Conservation (phyloP, 2,113 vertebrate genomes). For the Peucedramus taeniatus region DNA sequence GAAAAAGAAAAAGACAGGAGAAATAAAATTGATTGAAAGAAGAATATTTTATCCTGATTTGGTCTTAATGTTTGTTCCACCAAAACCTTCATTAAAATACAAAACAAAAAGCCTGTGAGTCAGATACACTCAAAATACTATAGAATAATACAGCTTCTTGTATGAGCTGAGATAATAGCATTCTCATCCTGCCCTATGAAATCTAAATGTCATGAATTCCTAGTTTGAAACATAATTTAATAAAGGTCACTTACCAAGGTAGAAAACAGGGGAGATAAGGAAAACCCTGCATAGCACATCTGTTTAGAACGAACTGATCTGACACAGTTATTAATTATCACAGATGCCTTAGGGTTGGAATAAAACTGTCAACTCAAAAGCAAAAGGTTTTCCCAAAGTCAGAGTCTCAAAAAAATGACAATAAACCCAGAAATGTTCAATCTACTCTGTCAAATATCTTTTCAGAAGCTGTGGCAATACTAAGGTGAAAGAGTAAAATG, state of each 20-base stretch:
- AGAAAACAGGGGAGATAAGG: conserved; percentile 16
- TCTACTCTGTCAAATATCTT: not conserved
- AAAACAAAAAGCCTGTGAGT: not conserved
- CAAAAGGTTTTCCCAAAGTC: conserved; percentile 4
- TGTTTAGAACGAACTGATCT: conserved; percentile 14
- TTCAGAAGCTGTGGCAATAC: not conserved
- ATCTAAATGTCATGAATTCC: conserved; percentile 31
- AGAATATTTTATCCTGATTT: not conserved
- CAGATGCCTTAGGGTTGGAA: conserved; percentile 28
- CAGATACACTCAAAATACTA: not conserved
- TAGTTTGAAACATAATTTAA: conserved; percentile 36
- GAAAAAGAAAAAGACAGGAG: not conserved
- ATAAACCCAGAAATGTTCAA: not conserved
- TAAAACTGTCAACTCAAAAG: conserved; percentile 26
- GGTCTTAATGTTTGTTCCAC: not conserved
- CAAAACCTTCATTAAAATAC: not conserved
- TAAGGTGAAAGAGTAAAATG: not conserved
- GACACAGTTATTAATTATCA: conserved; percentile 59
- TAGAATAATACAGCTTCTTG: not conserved
- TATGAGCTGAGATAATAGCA: not conserved
- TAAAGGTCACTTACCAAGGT: conserved; percentile 44
- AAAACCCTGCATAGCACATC: conserved; percentile 29
- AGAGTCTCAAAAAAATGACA: not conserved
- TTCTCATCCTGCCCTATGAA: not conserved
- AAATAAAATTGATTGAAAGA: not conserved